Evolutionary conservation across 2,797 vertebrate species (phyloP).

Genomic region (Poeciliopsis paucimaculata): DNA sequence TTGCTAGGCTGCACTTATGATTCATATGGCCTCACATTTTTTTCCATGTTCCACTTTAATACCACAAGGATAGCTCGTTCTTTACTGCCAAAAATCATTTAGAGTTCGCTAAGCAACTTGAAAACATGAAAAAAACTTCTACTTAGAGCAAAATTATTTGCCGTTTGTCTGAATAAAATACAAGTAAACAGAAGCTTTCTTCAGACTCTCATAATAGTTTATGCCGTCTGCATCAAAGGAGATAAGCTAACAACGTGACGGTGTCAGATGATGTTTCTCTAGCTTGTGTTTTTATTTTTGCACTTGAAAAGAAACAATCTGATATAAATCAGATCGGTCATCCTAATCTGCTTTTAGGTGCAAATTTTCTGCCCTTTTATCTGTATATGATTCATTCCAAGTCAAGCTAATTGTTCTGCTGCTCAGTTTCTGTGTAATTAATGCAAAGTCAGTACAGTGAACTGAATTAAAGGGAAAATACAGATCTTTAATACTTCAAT

Average conservation of each 20-base stretch:
- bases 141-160: conserved; percentile 23
- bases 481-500: not conserved
- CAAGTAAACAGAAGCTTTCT: conserved; percentile 26
- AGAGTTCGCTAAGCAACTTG: conserved; percentile 20
- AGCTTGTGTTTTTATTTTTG: conserved; percentile 50
- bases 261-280: conserved; percentile 35
- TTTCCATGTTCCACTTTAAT: conserved; percentile 19
- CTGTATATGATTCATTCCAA: no score
- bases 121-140: conserved; percentile 26
- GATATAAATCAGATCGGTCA: no score
- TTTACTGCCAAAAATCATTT: conserved; percentile 30
- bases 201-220: conserved; percentile 33
- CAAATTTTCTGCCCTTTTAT: no score
- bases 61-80: conserved; percentile 25
- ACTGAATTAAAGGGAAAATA: not conserved
- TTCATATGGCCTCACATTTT: conserved; percentile 5
- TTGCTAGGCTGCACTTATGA: conserved; percentile 23
- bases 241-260: conserved; percentile 52
- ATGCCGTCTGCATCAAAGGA: conserved; percentile 32
- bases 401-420: no score
- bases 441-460: not conserved
- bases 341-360: no score
- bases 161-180: conserved; percentile 18
- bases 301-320: conserved; percentile 1
- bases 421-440: no score